Conservation (phyloP, 2,113 vertebrate genomes). For the Ceyx melanurus region DNA sequence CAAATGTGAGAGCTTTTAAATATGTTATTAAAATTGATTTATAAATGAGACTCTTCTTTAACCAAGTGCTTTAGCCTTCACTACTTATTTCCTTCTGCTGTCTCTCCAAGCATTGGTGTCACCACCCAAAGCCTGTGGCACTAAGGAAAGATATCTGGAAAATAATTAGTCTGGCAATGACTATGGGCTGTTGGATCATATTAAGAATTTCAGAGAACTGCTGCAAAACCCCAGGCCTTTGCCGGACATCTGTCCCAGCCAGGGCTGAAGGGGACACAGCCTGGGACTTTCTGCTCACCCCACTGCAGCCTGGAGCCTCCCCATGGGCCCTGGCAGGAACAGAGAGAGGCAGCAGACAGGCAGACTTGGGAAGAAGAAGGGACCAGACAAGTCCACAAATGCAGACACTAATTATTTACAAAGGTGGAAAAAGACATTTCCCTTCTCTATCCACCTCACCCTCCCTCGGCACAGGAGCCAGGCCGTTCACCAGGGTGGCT, state of each 20-base stretch:
- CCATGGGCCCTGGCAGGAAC: accelerated
- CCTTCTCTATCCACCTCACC: background rate
- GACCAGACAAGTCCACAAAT: background rate
- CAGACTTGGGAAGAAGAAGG: background rate
- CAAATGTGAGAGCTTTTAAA: constrained; percentile 72
- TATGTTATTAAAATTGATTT: constrained; percentile 74
- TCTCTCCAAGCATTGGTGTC: constrained; percentile 47
- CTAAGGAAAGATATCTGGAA: background rate
- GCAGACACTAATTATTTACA: background rate
- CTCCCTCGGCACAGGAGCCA: accelerated
- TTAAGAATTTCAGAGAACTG: background rate
- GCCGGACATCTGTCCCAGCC: background rate
- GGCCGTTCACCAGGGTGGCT: accelerated
- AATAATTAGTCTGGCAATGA: background rate
- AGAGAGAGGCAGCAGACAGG: background rate
- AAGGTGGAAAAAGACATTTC: background rate
- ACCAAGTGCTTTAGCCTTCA: constrained; percentile 61
- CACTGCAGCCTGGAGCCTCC: accelerated
- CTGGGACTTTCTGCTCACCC: background rate
- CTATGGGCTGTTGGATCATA: background rate
- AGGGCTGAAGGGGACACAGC: background rate
- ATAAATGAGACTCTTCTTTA: constrained; percentile 69
- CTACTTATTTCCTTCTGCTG: constrained; percentile 61
- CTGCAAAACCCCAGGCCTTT: background rate
- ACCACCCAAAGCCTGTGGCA: background rate